A percentile compares a stretch with the other conserved stretches of the same genome.
Conservation (phyloP, 1,140 invertebrate genomes). For the Zaprionus ornatus region DNA sequence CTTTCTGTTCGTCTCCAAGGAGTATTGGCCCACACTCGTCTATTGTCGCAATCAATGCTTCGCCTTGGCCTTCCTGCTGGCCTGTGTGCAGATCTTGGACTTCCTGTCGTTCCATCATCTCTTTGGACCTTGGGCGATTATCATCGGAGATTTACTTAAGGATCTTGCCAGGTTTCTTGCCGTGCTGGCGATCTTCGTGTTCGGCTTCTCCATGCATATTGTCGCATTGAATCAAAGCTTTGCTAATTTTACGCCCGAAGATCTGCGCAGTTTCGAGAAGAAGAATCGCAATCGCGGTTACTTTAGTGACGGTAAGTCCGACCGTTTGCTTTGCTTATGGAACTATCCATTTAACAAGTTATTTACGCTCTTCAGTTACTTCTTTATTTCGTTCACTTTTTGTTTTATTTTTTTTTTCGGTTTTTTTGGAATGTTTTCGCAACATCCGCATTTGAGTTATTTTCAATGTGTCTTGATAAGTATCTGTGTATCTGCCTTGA, state of each 20-base stretch:
- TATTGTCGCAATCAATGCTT: conserved; percentile 98
- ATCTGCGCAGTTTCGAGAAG: conserved; percentile 85
- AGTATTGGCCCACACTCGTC: conserved; percentile 92
- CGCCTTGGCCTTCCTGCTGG: conserved; percentile 95
- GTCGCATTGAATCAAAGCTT: conserved; percentile 98
- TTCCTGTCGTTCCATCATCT: conserved; percentile 99
- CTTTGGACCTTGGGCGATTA: conserved; percentile 99
- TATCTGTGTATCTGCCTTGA: conserved; percentile 81
- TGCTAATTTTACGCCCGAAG: conserved; percentile 86
- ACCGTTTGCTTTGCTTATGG: conserved; percentile 72
- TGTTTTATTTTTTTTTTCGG: not conserved
- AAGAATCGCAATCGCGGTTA: conserved; percentile 84
- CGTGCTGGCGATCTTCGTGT: conserved; percentile 98
- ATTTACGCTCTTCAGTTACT: conserved; percentile 3
- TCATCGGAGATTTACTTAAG: conserved; percentile 95
- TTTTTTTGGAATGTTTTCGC: conserved; percentile 69
- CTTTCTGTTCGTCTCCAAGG: conserved; percentile 87
- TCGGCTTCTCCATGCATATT: conserved; percentile 99
- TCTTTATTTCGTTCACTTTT: conserved; percentile 16
- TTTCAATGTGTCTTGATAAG: conserved; percentile 81
- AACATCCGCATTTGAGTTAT: conserved; percentile 45
- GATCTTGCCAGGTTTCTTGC: conserved; percentile 97
- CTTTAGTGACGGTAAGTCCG: conserved; percentile 90
- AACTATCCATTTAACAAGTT: not conserved
- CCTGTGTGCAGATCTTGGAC: conserved; percentile 98